These are phyloP conservation scores for rabbit (Oryctolagus cuniculus) DNA, from an alignment of 2,113 vertebrate genomes.

Conservation along the genomic window mOryCun1.1 NC_091433.1:109945001-109945500, in stretches of 20 bases:
- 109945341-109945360: too few relatives aligned
- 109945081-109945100: background rate
- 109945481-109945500: too few relatives aligned
- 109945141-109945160: background rate
- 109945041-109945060: background rate
- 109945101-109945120: background rate
- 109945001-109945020: background rate
- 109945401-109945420: too few relatives aligned
- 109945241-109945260: background rate
- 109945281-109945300: background rate
- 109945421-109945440: too few relatives aligned
- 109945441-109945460: too few relatives aligned
- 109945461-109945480: too few relatives aligned
- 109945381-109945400: too few relatives aligned
- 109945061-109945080: background rate
- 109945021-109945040: background rate
- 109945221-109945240: background rate
- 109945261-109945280: background rate
- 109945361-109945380: too few relatives aligned
- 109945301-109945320: background rate
- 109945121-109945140: constrained; percentile 47
- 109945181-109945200: background rate
- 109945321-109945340: too few relatives aligned
- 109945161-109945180: background rate
- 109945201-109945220: background rate